Percentiles rank a stretch among this genome's conserved stretches.
These are phyloP conservation scores for Gulo gulo DNA, from an alignment of 2,113 vertebrate species.

Conservation along the genomic window DNA sequence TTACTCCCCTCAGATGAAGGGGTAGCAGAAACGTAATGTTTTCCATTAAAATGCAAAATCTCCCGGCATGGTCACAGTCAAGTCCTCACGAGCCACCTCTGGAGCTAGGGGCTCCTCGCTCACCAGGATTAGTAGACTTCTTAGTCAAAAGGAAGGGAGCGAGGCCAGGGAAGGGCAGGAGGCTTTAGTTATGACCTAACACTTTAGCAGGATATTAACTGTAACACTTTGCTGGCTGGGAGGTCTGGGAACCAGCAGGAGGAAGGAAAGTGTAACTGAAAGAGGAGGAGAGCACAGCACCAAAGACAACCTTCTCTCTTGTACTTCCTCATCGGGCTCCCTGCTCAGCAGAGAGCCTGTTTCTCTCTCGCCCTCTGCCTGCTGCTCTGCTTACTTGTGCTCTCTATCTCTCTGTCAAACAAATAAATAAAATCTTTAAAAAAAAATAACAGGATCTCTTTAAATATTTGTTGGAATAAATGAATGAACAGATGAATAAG, in stretches of 20 bases:
- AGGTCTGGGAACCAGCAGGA: background rate
- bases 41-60: slow-evolving; percentile 4
- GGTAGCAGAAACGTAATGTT: background rate
- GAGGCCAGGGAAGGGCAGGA: background rate
- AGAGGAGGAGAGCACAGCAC: background rate
- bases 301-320: background rate
- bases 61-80: background rate
- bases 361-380: too few relatives aligned
- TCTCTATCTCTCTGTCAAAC: too few relatives aligned
- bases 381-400: too few relatives aligned
- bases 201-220: background rate
- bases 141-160: background rate
- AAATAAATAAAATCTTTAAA: too few relatives aligned
- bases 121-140: background rate
- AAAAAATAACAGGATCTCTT: background rate
- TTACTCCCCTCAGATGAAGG: background rate
- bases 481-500: background rate
- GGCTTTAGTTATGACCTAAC: background rate
- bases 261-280: background rate
- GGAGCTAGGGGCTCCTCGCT: background rate
- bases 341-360: too few relatives aligned
- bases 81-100: background rate
- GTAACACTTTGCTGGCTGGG: background rate
- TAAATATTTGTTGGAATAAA: background rate
- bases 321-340: background rate